These are phyloP conservation scores for Gnathonemus longibarbis DNA, from an alignment of 2,113 vertebrate species.

Conservation along the genomic window DNA sequence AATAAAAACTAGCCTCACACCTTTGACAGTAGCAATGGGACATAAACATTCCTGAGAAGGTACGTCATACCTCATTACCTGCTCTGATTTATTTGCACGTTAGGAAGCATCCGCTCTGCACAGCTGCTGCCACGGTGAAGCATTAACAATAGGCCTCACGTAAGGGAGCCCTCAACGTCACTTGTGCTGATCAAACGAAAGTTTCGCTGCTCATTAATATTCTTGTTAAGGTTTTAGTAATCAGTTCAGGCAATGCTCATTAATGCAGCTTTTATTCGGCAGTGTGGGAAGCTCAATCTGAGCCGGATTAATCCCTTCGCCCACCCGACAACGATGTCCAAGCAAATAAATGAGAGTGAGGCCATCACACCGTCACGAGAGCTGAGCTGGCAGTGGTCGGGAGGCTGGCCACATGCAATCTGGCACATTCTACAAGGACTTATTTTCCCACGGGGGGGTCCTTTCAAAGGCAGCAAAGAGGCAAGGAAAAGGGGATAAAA, in stretches of 20 bases:
- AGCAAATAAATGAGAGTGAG: conserved; percentile 23
- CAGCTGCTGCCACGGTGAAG: conserved; percentile 31
- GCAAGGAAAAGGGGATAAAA: neutral
- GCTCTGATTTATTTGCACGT: conserved; percentile 39
- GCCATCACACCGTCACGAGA: neutral
- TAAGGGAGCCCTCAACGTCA: conserved; percentile 25
- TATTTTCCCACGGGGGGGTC: conserved; percentile 14
- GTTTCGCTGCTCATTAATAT: conserved; percentile 31
- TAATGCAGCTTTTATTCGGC: conserved; percentile 35
- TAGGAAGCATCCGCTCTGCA: conserved; percentile 35
- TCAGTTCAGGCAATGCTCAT: conserved; percentile 32
- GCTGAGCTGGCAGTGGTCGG: neutral
- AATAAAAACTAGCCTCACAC: conserved; percentile 4
- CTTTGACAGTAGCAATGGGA: conserved; percentile 2
- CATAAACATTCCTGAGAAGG: conserved; percentile 16
- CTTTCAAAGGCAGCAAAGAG: neutral
- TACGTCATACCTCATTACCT: conserved; percentile 22
- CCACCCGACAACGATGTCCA: conserved; percentile 26
- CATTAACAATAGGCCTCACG: conserved; percentile 31
- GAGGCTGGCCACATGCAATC: neutral
- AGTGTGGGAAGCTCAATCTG: conserved; percentile 24
- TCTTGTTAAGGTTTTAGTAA: conserved; percentile 40
- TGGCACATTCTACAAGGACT: neutral
- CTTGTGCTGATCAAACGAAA: conserved; percentile 30
- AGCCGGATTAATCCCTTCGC: conserved; percentile 20